phyloP scores from a whole-genome alignment of 1,140 invertebrate species.

The Phthorimaea operculella region DNA sequence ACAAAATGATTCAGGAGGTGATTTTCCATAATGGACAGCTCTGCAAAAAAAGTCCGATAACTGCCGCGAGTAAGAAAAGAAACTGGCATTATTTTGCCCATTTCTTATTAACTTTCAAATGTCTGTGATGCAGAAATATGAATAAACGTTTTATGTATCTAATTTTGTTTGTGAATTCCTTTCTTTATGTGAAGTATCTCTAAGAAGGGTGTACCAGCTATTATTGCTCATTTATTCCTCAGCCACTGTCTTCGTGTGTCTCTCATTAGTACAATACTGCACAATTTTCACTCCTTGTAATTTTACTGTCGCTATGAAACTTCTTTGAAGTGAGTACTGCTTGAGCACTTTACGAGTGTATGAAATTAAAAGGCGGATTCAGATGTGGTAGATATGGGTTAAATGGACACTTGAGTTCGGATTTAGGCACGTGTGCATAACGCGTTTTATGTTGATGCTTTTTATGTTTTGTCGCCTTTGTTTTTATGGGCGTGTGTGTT shows the following conservation, averaged over 20 bases:
- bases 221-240: too few species aligned
- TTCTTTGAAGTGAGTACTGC: slow-evolving; percentile 37
- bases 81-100: too few species aligned
- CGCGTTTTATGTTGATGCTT: slow-evolving; percentile 3
- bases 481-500: slow-evolving; percentile 14
- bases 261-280: not conserved
- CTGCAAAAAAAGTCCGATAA: too few species aligned
- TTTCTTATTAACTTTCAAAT: too few species aligned
- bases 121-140: too few species aligned
- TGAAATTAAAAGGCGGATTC: slow-evolving; percentile 41
- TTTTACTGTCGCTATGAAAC: slow-evolving; percentile 43
- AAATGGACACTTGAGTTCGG: slow-evolving; percentile 30
- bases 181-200: too few species aligned
- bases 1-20: too few species aligned
- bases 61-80: too few species aligned
- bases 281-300: slow-evolving; percentile 14
- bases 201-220: too few species aligned
- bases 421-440: slow-evolving; percentile 30
- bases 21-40: too few species aligned
- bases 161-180: too few species aligned
- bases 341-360: not conserved
- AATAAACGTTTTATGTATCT: too few species aligned
- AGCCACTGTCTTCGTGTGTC: not conserved
- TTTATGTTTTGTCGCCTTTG: slow-evolving; percentile 4
- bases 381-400: slow-evolving; percentile 27